Percentiles rank a stretch among this genome's conserved stretches.
Evolutionary conservation across 2,797 vertebrate genomes (phyloP).

Genomic region (Diceros bicornis): DNA sequence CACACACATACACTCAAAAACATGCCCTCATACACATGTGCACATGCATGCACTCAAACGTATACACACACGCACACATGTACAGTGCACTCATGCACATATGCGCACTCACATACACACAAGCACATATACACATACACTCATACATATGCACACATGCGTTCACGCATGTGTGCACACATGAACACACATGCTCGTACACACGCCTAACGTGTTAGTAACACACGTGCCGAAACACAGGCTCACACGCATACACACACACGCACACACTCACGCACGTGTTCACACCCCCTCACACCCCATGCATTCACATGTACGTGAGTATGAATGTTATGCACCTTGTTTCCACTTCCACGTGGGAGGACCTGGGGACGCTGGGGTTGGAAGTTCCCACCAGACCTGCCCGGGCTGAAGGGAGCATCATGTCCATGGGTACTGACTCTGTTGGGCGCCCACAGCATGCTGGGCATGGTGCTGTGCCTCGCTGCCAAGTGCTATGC

Average conservation of each 20-base stretch:
- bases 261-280: neutral
- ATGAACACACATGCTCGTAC: neutral
- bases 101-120: no score
- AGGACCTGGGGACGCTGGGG: no score
- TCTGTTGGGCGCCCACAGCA: fast-evolving
- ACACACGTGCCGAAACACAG: no score
- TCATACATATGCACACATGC: no score
- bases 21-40: fast-evolving
- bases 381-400: neutral
- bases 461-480: fast-evolving
- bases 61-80: no score
- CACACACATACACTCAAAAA: no score
- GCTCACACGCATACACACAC: neutral
- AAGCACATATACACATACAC: no score
- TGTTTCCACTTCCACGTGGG: neutral
- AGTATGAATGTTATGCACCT: no score
- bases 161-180: no score
- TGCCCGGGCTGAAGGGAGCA: neutral
- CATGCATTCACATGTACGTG: neutral
- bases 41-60: no score
- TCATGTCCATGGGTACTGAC: neutral
- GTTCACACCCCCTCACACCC: neutral
- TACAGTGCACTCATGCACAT: no score
- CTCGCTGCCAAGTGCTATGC: fast-evolving
- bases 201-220: no score